A percentile compares a stretch with the other conserved stretches of the same genome.
phyloP scores from a whole-genome alignment of 2,113 vertebrate genomes.

The Dromas ardeola region DNA sequence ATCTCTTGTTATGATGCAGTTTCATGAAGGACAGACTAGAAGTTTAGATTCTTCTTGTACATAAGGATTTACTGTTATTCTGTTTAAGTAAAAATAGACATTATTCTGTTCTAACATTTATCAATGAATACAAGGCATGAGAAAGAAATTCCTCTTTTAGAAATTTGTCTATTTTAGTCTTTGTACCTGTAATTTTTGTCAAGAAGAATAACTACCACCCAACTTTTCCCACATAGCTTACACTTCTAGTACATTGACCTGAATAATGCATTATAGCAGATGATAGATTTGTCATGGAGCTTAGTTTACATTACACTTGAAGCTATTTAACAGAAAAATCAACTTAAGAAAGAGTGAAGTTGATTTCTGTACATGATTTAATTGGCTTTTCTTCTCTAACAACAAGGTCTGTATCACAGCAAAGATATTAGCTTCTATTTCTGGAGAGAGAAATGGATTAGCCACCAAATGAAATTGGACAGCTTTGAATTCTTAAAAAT shows the following conservation, averaged over 20 bases:
- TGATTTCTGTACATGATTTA: conserved; percentile 5
- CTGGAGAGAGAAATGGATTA: conserved; percentile 4
- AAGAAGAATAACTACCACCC: background rate
- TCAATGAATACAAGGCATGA: background rate
- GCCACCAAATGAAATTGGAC: background rate
- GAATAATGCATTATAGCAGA: background rate
- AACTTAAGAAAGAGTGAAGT: background rate
- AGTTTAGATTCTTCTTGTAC: background rate
- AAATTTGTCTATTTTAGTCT: background rate
- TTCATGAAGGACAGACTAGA: background rate
- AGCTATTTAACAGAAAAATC: conserved; percentile 26
- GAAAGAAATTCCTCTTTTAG: background rate
- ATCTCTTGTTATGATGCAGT: background rate
- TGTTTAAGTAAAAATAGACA: background rate
- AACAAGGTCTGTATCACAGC: background rate
- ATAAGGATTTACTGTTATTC: background rate
- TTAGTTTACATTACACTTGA: conserved; percentile 6
- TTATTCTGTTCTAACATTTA: background rate
- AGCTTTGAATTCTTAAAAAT: background rate
- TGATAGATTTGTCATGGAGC: background rate
- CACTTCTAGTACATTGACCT: background rate
- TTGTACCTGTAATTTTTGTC: background rate
- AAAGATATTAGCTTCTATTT: background rate
- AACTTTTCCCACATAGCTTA: background rate
- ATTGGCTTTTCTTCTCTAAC: background rate